Percentiles rank a stretch among this genome's conserved stretches.
Evolutionary conservation across 1,140 invertebrate species (phyloP).

Genomic region (Leptinotarsa defecta): DNA sequence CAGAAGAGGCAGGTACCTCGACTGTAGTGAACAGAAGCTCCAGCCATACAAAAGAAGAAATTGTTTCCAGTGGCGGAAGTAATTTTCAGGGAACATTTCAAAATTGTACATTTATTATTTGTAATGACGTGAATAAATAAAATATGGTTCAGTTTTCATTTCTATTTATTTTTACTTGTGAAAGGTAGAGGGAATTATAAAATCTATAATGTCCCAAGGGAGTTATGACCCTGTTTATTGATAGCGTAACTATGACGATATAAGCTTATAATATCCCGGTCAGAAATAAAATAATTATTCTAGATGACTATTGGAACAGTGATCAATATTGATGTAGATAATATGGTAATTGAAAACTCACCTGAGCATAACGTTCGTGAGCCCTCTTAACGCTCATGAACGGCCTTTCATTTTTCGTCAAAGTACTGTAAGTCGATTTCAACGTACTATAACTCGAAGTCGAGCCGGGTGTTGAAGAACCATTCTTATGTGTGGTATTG

Average conservation of each 20-base stretch:
- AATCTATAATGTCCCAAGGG: too few relatives aligned
- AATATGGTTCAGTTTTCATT: background rate
- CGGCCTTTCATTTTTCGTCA: slow-evolving; percentile 60
- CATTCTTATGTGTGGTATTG: slow-evolving; percentile 58
- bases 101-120: background rate
- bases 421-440: slow-evolving; percentile 35
- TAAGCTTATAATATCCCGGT: too few relatives aligned
- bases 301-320: too few relatives aligned
- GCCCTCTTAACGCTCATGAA: slow-evolving; percentile 68
- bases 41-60: background rate
- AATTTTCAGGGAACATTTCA: background rate
- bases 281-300: too few relatives aligned
- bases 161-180: background rate
- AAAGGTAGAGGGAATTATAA: too few relatives aligned
- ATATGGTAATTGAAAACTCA: slow-evolving; percentile 11
- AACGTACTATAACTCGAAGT: slow-evolving; percentile 37
- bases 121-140: background rate
- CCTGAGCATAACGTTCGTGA: slow-evolving; percentile 61
- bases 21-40: background rate
- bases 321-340: too few relatives aligned
- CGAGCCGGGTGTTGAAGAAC: slow-evolving; percentile 35
- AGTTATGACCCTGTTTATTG: too few relatives aligned
- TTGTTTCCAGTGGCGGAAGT: background rate
- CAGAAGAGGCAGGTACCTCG: background rate
- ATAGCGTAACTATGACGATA: too few relatives aligned